Percentiles rank a stretch among this genome's conserved stretches.
phyloP scores from a whole-genome alignment of 2,797 vertebrate species.

The Somateria mollissima region DNA sequence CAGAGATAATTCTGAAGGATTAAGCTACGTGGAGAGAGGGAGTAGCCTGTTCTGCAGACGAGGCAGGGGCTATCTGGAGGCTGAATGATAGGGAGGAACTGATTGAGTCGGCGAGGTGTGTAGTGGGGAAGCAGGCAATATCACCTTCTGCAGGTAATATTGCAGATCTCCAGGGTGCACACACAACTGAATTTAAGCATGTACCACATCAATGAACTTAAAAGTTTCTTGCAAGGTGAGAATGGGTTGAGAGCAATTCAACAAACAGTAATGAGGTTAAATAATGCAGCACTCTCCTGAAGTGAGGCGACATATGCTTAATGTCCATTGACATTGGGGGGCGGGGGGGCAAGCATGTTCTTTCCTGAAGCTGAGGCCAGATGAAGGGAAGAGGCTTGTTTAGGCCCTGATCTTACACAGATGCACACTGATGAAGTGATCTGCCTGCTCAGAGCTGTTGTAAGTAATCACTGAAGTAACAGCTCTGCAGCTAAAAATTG shows the following conservation, averaged over 20 bases:
- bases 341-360: background rate
- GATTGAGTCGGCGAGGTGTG: background rate
- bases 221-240: background rate
- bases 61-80: background rate
- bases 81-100: background rate
- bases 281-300: background rate
- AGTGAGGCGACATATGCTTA: background rate
- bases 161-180: background rate
- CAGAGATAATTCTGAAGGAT: background rate
- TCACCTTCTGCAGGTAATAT: fast-evolving
- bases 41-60: background rate
- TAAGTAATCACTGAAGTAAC: slow-evolving; percentile 29
- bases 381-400: slow-evolving; percentile 1
- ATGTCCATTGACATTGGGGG: slow-evolving; percentile 9
- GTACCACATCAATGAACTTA: background rate
- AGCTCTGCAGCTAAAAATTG: background rate
- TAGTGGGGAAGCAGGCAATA: background rate
- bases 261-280: background rate
- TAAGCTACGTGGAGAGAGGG: background rate
- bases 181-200: background rate
- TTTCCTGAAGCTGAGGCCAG: slow-evolving; percentile 40
- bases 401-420: slow-evolving; percentile 49
- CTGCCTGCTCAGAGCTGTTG: slow-evolving; percentile 26
- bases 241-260: slow-evolving; percentile 16
- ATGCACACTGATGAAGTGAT: slow-evolving; percentile 1